A percentile compares a stretch with the other conserved stretches of the same genome.
Conservation (phyloP, 2,113 vertebrate genomes). For the Syngnathus floridae region DNA sequence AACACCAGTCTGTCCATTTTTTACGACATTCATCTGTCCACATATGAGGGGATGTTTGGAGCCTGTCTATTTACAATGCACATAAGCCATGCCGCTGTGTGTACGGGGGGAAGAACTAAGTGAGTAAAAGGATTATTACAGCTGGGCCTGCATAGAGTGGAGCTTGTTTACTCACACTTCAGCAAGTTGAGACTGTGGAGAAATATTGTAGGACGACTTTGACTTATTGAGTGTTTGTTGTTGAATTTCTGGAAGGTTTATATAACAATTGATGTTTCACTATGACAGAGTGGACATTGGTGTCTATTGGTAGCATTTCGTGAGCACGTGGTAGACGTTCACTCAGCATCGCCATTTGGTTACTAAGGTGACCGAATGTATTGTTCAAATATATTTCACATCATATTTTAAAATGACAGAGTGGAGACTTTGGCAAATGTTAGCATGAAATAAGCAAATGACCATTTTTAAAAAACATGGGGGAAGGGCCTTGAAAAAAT, state of each 20-base stretch:
- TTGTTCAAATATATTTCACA: too few relatives aligned
- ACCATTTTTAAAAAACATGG: too few relatives aligned
- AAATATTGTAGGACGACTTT: not conserved
- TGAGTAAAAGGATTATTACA: slow-evolving; percentile 24
- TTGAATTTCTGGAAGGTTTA: not conserved
- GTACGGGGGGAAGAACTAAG: not conserved
- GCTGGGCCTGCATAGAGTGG: not conserved
- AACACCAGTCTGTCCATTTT: not conserved
- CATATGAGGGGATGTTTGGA: not conserved
- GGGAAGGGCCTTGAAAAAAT: too few relatives aligned
- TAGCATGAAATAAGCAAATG: too few relatives aligned
- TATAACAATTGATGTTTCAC: not conserved
- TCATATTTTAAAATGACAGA: too few relatives aligned
- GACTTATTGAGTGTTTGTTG: not conserved
- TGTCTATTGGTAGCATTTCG: too few relatives aligned
- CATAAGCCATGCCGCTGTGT: not conserved
- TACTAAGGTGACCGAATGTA: too few relatives aligned
- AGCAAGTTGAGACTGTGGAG: not conserved
- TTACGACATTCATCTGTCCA: not conserved
- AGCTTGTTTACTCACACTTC: not conserved
- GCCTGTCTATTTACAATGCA: not conserved
- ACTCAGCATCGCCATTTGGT: too few relatives aligned
- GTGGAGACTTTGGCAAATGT: too few relatives aligned
- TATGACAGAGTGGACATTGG: not conserved
- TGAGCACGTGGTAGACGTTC: too few relatives aligned